Evolutionary conservation across 2,797 vertebrate species (phyloP).

Genomic region (Passerculus sandwichensis): DNA sequence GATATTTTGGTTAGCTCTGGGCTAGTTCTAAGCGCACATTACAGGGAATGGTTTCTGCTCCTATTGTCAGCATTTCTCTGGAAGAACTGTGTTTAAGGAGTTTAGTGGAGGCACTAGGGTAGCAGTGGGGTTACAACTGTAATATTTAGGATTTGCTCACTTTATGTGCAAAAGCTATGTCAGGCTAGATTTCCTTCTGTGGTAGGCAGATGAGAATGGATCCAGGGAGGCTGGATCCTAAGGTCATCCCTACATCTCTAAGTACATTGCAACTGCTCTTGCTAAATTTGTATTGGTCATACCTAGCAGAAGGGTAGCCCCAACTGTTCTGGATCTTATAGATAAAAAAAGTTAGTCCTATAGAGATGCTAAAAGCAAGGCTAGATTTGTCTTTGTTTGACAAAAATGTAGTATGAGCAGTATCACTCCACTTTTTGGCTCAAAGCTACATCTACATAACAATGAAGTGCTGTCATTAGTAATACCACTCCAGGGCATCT

Average conservation of each 20-base stretch:
- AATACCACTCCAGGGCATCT: background rate
- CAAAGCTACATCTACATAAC: background rate
- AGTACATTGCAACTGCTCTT: background rate
- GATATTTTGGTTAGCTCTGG: background rate
- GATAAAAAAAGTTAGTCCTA: background rate
- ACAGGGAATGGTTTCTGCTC: background rate
- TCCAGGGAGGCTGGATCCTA: background rate
- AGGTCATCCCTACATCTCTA: background rate
- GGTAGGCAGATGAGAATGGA: background rate
- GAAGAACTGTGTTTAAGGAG: background rate
- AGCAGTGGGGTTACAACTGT: background rate
- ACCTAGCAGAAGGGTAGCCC: background rate
- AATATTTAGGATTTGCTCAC: background rate
- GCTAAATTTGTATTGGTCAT: background rate
- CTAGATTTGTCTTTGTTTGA: background rate
- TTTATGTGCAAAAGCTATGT: background rate
- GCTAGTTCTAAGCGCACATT: background rate
- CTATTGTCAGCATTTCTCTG: background rate
- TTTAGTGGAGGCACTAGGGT: background rate
- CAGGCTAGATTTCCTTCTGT: background rate
- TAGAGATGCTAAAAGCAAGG: background rate
- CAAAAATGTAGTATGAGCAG: background rate
- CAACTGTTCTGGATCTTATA: background rate
- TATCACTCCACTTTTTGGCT: background rate
- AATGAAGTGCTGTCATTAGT: conserved; percentile 16